Conservation (phyloP, 2,797 vertebrate species). For the Liparis tanakae region DNA sequence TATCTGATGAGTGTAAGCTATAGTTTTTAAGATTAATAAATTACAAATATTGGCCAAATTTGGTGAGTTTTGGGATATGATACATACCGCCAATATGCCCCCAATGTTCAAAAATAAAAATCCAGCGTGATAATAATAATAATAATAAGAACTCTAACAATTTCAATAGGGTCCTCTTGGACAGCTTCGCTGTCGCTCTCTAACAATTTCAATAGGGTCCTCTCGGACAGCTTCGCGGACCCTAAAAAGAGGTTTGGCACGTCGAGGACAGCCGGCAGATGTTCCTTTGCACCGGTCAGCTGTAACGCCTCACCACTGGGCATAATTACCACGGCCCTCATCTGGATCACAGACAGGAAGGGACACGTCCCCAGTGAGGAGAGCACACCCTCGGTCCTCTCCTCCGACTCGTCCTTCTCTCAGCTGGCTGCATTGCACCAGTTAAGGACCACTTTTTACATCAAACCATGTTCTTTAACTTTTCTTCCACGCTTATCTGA, state of each 20-base stretch:
- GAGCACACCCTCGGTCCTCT: constrained; percentile 22
- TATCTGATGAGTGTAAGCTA: too few species aligned
- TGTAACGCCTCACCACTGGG: constrained; percentile 18
- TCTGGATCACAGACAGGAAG: constrained; percentile 54
- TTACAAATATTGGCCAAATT: too few species aligned
- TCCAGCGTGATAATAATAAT: too few species aligned
- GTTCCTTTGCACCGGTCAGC: constrained; percentile 27
- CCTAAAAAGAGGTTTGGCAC: not conserved
- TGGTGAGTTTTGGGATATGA: too few species aligned
- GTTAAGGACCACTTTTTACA: constrained; percentile 40
- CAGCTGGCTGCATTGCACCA: constrained; percentile 49
- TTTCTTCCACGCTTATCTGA: constrained; percentile 25
- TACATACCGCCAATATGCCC: too few species aligned
- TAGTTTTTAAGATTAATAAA: too few species aligned
- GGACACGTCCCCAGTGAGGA: constrained; percentile 41
- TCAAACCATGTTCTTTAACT: constrained; percentile 39
- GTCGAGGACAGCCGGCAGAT: not conserved
- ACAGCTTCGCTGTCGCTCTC: too few species aligned
- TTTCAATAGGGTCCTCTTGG: too few species aligned
- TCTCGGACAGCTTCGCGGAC: too few species aligned
- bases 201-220: too few species aligned
- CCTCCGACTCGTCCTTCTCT: constrained; percentile 37
- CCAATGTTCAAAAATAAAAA: too few species aligned
- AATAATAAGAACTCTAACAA: too few species aligned
- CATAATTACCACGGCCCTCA: constrained; percentile 38